Conservation (phyloP, 2,113 vertebrate species). For the Diadophis punctatus region DNA sequence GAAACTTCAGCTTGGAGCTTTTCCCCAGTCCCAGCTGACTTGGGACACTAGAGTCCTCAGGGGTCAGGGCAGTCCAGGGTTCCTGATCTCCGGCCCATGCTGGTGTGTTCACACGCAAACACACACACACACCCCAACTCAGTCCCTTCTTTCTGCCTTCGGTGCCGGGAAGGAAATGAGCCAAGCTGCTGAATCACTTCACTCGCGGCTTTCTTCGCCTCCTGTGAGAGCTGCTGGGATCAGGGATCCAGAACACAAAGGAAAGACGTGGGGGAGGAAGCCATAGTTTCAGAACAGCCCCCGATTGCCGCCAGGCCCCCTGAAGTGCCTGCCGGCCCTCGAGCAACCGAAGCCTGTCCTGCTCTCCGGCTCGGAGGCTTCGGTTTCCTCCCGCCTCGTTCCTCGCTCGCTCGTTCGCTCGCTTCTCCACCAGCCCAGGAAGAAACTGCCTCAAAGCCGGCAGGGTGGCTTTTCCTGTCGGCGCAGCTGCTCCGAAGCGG, state of each 20-base stretch:
- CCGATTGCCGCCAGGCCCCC: not conserved
- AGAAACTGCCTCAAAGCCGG: conserved; percentile 27
- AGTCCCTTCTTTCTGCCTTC: conserved; percentile 22
- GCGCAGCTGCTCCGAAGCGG: not conserved
- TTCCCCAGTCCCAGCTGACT: not conserved
- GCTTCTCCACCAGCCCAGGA: conserved; percentile 51
- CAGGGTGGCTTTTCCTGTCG: not conserved
- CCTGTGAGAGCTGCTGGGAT: not conserved
- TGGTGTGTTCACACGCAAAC: not conserved
- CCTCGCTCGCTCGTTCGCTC: not conserved
- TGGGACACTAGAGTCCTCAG: not conserved
- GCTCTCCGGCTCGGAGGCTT: not conserved
- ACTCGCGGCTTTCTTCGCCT: conserved; percentile 6
- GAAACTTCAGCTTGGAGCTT: not conserved
- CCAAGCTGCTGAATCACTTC: conserved; percentile 36
- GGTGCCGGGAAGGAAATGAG: not conserved
- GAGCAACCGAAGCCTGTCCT: not conserved
- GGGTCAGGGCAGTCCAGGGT: conserved; percentile 29
- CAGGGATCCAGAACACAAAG: not conserved
- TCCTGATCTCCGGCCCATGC: conserved; percentile 23
- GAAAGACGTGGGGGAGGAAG: not conserved
- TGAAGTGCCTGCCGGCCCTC: not conserved
- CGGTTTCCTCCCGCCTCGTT: not conserved
- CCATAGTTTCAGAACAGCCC: not conserved
- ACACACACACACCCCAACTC: not conserved